Base-by-base conservation (phyloP, 2,113 vertebrate genomes). In the Leiothrix lutea region DNA sequence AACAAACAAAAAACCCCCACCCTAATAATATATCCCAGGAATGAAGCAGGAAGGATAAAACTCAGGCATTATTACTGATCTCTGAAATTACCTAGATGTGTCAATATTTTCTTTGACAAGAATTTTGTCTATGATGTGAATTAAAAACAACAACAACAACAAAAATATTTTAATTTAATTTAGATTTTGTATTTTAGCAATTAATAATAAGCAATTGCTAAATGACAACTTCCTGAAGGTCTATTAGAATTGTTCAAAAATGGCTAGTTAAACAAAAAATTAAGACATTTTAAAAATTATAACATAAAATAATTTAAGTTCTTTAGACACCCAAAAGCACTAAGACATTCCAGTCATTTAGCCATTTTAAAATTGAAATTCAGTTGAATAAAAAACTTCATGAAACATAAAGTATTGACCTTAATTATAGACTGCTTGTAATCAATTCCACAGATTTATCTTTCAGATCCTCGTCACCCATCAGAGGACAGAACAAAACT, bases 281-380 rank as follows among this genome's bases (percentile, higher is more conserved):
- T 47, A 51, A 51, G 5, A 62, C 23, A 24, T 26, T 35, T 35
- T 2, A 3, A 40, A 79, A 82, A 85, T 11, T 3, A 51, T 5
- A 67, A 57, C 71, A 72, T 87, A 69, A 75, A 91, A 54, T 80
- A 28, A 62, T 66, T 80, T 83, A 38, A 42, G 7, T 62, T 35
- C 24, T 45, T 91, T 72, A 56, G 77, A 35, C 4, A 79, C 7
- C 47, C 18, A 81, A 77, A 96, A 86, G 28, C 51, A 22, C 48
- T 94, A 94, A 81, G 35, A 92, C 22, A 61, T 57, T 81, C 56
- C 25, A 69, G 48, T 18, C 50, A 87, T 72, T 96, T 81, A 86
- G 22, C 4, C 5, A 85, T 86, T 96, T 96, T 92, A 5, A 40
- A 71, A 75, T 1, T 82, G 17, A 85, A 94, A 94, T n/a, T 91